Conservation (phyloP, 1,140 invertebrate genomes). For the Cyclina sinensis region DNA sequence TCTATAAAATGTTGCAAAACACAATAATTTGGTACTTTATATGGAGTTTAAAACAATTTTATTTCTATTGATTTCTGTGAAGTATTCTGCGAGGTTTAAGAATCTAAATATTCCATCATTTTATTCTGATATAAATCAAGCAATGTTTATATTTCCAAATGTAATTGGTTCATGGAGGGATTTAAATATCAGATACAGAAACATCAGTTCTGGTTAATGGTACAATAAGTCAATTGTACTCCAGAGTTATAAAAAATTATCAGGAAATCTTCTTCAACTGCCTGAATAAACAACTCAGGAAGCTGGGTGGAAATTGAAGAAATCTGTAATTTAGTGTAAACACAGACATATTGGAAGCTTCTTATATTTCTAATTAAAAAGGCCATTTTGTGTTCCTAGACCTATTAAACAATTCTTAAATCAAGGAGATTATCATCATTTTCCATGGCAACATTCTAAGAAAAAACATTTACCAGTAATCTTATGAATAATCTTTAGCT, state of each 20-base stretch:
- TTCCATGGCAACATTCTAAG: no score
- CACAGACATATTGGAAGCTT: background rate
- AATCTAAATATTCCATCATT: background rate
- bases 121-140: background rate
- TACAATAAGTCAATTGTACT: background rate
- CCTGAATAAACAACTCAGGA: background rate
- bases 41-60: no score
- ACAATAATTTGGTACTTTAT: background rate
- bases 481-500: no score
- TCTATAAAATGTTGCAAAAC: background rate
- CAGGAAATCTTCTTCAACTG: background rate
- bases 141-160: background rate
- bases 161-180: background rate
- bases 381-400: no score
- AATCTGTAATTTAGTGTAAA: background rate
- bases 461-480: no score
- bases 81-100: background rate
- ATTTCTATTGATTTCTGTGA: background rate
- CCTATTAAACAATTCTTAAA: no score
- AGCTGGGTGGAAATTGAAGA: background rate
- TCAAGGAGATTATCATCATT: no score
- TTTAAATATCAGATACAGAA: background rate
- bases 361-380: no score
- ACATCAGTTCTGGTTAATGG: background rate
- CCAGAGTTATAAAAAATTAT: no score